phyloP scores from a whole-genome alignment of 2,888 invertebrate species.

The Pseudococcus longispinus region DNA sequence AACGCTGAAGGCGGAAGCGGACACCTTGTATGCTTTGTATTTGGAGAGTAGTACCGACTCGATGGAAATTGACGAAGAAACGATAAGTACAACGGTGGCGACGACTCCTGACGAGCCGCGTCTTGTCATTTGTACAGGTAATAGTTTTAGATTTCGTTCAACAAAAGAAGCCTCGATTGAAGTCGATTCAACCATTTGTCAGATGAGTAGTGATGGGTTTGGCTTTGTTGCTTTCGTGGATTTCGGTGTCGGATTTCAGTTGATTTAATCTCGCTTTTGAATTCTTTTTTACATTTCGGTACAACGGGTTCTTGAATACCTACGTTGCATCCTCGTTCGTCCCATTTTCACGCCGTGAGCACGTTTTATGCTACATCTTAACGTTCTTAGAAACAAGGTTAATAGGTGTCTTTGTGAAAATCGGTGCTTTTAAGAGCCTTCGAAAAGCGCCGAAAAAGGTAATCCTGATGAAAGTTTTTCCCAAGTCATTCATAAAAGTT shows the following conservation, averaged over 20 bases:
- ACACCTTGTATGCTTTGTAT: background rate
- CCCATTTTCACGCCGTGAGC: background rate
- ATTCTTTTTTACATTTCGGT: background rate
- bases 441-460: background rate
- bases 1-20: background rate
- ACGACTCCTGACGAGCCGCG: background rate
- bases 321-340: background rate
- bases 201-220: conserved; percentile 36
- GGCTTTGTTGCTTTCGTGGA: background rate
- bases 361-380: background rate
- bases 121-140: conserved; percentile 3
- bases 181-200: background rate
- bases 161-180: background rate
- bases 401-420: background rate
- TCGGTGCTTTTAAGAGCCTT: background rate
- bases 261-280: conserved; percentile 26
- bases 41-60: background rate
- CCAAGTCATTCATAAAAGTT: conserved; percentile 8
- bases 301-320: background rate
- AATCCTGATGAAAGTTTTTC: conserved; percentile 17
- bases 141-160: conserved; percentile 7
- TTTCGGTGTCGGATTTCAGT: conserved; percentile 31
- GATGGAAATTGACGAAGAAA: background rate
- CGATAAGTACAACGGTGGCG: background rate
- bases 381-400: background rate